These are phyloP conservation scores for Otus sunia DNA, from an alignment of 2,113 vertebrate species.

Conservation along the genomic window DNA sequence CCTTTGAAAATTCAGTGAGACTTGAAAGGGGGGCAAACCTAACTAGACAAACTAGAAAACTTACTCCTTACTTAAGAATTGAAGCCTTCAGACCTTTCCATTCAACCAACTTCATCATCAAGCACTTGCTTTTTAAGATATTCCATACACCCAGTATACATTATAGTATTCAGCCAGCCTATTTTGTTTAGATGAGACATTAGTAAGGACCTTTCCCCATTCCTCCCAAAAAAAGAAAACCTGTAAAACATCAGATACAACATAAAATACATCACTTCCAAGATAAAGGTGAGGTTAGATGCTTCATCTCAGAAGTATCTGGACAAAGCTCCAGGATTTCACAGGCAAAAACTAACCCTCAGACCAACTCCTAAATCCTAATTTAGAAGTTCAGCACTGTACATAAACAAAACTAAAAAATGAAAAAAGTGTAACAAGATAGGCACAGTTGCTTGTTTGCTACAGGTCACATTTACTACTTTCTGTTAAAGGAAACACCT, in stretches of 20 bases:
- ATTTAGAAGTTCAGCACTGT: neutral
- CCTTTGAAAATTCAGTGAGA: neutral
- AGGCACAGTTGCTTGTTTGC: neutral
- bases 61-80: neutral
- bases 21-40: neutral
- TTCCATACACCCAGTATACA: neutral
- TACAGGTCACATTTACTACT: neutral
- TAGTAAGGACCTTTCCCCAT: neutral
- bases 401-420: neutral
- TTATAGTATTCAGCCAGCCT: neutral
- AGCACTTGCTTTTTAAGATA: neutral
- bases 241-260: neutral
- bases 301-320: neutral
- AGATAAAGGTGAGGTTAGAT: neutral
- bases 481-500: neutral
- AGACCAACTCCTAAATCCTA: neutral
- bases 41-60: neutral
- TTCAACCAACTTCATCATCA: neutral
- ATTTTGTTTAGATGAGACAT: neutral
- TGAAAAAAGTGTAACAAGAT: neutral
- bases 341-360: neutral
- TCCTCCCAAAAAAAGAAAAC: neutral
- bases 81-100: neutral
- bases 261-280: neutral
- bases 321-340: neutral